Evolutionary conservation across 2,888 invertebrate genomes (phyloP).

Genomic region (Rhaphigaster nebulosa): DNA sequence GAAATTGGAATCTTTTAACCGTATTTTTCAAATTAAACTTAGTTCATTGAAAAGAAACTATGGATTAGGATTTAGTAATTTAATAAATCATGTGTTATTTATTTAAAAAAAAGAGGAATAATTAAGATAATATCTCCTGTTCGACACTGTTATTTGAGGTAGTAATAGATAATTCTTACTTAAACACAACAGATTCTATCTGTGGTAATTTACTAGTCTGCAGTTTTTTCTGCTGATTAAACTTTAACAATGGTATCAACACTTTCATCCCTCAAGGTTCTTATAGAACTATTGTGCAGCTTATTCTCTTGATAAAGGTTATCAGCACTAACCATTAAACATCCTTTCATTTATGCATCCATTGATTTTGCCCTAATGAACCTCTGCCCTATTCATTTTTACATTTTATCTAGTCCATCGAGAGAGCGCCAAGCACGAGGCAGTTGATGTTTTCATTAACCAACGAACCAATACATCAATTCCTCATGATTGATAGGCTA

Average conservation of each 20-base stretch:
- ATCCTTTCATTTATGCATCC: neutral
- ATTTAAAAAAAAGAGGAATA: neutral
- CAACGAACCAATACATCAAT: neutral
- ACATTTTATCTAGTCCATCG: neutral
- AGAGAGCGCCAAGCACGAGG: neutral
- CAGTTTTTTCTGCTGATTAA: neutral
- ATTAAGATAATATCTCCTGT: neutral
- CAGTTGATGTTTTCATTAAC: constrained; percentile 44
- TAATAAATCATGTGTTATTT: neutral
- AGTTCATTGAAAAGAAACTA: too few species aligned
- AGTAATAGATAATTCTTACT: neutral
- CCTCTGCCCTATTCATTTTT: constrained; percentile 22
- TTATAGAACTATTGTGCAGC: neutral
- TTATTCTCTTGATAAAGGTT: neutral
- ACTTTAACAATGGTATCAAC: neutral
- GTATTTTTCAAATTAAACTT: too few species aligned
- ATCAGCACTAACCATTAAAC: neutral
- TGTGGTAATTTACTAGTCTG: neutral
- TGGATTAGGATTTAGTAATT: too few species aligned
- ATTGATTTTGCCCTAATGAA: constrained; percentile 16
- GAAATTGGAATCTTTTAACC: too few species aligned
- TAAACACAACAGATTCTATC: neutral
- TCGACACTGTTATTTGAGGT: neutral
- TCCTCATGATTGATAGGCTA: constrained; percentile 36
- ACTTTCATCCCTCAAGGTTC: neutral